phyloP scores from a whole-genome alignment of 2,113 vertebrate species.

The Syngnathus scovelli region DNA sequence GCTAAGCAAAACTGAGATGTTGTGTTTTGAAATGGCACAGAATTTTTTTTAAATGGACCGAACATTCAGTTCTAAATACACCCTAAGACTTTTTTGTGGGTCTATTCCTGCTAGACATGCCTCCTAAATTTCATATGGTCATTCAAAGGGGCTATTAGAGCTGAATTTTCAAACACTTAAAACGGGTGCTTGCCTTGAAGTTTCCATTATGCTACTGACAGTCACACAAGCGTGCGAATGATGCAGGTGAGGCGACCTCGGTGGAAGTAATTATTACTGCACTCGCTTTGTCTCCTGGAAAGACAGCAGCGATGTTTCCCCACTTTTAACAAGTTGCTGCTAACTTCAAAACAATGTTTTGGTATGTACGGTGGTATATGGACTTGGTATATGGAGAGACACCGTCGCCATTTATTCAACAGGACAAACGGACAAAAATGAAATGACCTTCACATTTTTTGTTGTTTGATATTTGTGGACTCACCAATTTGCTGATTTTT shows the following conservation, averaged over 20 bases:
- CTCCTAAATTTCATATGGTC: too few species aligned
- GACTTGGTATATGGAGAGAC: background rate
- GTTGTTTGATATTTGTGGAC: background rate
- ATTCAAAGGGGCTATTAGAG: background rate
- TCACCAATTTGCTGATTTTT: background rate
- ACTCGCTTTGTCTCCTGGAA: background rate
- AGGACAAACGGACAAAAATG: background rate
- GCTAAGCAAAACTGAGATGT: background rate
- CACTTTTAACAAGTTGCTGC: background rate
- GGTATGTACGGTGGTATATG: background rate
- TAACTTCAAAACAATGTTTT: background rate
- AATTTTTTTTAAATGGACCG: too few species aligned
- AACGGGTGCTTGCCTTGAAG: background rate
- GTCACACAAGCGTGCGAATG: background rate
- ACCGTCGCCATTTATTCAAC: background rate
- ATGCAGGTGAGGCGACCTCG: constrained; percentile 2
- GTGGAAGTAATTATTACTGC: background rate
- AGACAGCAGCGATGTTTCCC: background rate
- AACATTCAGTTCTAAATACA: too few species aligned
- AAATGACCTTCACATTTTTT: too few species aligned
- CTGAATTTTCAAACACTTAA: background rate
- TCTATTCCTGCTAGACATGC: too few species aligned
- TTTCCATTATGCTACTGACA: constrained; percentile 6
- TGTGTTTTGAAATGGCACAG: too few species aligned
- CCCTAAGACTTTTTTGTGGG: too few species aligned